Evolutionary conservation across 2,797 vertebrate species (phyloP), one percentile per base, ranked within the genome.

Genomic region (Parambassis ranga): DNA sequence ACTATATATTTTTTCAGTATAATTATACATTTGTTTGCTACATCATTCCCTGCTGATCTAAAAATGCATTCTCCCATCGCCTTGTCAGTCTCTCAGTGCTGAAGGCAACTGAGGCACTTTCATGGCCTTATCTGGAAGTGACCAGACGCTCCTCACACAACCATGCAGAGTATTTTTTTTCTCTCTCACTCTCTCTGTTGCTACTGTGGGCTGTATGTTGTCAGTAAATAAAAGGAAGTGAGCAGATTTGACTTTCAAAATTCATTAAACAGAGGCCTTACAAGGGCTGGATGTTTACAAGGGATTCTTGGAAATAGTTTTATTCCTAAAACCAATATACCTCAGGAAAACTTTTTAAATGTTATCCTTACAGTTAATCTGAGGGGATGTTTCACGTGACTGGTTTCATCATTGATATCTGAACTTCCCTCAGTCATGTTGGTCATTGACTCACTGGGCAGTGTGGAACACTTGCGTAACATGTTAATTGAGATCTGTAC

Each of bases 81-180:
- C 84, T 91, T 82, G 75, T 90, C 85, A 81, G 71, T 69, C 73
- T 81, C 70, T 77, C 41, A 15, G 49, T 51, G 52, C 61, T 65
- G 37, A 57, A 71, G 47, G 64, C 81, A 59, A 46, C 67, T 49
- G 53, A 11, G 64, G 56, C 6, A 18, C 65, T 82, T 79, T 87
- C 62, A 86, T 89, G 65, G 18, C 89, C 88, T 90, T 91, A 90
- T 90, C 87, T 87, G 89, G 88, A 89, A 90, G 77, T 80, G 75
- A 73, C 64, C 62, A 49, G 69, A 75, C 79, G 61, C 79, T 84
- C 78, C 61, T 71, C 75, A 43, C 67, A 81, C 65, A 71, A 50
- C 52, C 81, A 63, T 53, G 62, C 75, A 71, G 27, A 57, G 22
- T 24, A 35, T 30, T 36, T 39, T 20, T 23, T 28, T 10, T 35